phyloP scores from a whole-genome alignment of 2,888 invertebrate species.

The Ischnus inquisitorius region DNA sequence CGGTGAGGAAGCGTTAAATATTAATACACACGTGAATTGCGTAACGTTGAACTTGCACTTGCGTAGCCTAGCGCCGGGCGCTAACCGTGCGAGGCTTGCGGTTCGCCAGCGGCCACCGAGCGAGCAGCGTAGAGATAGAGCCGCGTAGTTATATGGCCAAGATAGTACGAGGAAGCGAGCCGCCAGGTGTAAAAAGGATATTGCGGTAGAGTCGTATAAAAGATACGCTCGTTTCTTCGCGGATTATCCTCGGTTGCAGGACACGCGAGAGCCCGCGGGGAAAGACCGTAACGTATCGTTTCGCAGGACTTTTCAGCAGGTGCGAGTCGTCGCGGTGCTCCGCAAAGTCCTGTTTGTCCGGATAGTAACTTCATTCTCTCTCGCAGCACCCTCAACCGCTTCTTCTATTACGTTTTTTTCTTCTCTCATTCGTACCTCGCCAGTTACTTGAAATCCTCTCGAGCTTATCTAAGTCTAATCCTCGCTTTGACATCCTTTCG shows the following conservation, averaged over 20 bases:
- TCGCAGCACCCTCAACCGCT: conserved; percentile 16
- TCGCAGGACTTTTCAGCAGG: conserved; percentile 53
- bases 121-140: not conserved
- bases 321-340: conserved; percentile 48
- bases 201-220: conserved; percentile 45
- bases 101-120: conserved; percentile 44
- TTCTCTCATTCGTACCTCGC: not conserved
- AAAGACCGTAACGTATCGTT: conserved; percentile 46
- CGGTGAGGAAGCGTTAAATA: not conserved
- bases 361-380: conserved; percentile 56
- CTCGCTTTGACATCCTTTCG: not conserved
- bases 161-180: conserved; percentile 2
- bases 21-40: conserved; percentile 12
- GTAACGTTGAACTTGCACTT: conserved; percentile 51
- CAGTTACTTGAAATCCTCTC: conserved; percentile 3
- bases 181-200: conserved; percentile 44
- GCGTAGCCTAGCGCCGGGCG: conserved; percentile 52
- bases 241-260: conserved; percentile 59
- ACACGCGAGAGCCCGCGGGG: not conserved
- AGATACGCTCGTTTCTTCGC: conserved; percentile 58
- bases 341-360: conserved; percentile 63
- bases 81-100: conserved; percentile 44
- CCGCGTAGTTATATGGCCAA: conserved; percentile 3
- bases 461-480: conserved; percentile 2
- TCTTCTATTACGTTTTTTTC: not conserved